Evolutionary conservation across 2,888 invertebrate genomes (phyloP).

Genomic region (Yponomeuta cagnagella): DNA sequence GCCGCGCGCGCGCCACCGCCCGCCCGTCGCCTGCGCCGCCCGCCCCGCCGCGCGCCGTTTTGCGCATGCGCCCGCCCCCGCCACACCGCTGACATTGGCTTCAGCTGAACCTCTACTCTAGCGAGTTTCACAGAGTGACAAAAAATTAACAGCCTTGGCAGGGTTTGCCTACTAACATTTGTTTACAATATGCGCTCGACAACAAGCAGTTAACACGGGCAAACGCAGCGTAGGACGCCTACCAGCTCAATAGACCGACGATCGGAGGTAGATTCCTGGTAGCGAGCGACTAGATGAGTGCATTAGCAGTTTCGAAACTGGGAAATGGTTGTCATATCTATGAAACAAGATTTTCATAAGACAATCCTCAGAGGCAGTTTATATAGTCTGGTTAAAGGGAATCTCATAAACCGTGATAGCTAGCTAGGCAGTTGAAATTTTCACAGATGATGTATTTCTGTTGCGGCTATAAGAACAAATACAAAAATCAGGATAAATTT

Average conservation of each 20-base stretch:
- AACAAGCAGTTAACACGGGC: background rate
- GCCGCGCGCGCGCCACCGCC: slow-evolving; percentile 43
- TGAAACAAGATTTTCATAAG: too few relatives aligned
- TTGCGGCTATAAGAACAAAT: too few relatives aligned
- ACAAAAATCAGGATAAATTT: too few relatives aligned
- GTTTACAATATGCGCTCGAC: background rate
- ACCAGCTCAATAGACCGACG: too few relatives aligned
- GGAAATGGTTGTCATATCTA: too few relatives aligned
- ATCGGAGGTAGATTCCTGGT: background rate
- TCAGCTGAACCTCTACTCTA: slow-evolving; percentile 4
- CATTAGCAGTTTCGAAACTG: too few relatives aligned
- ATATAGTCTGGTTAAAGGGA: too few relatives aligned
- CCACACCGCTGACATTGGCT: slow-evolving; percentile 26
- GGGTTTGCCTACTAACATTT: background rate
- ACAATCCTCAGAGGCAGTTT: too few relatives aligned
- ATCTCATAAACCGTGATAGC: too few relatives aligned
- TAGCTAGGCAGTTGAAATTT: too few relatives aligned
- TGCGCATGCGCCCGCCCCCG: slow-evolving; percentile 28
- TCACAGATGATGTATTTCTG: too few relatives aligned
- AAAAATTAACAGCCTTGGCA: slow-evolving; percentile 12
- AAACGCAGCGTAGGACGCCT: background rate
- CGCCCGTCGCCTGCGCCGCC: slow-evolving; percentile 41
- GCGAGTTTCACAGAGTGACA: background rate
- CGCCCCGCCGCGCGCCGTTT: slow-evolving; percentile 27
- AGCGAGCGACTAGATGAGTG: too few relatives aligned